phyloP scores from a whole-genome alignment of 1,140 invertebrate genomes.

The Phymastichus coffea region DNA sequence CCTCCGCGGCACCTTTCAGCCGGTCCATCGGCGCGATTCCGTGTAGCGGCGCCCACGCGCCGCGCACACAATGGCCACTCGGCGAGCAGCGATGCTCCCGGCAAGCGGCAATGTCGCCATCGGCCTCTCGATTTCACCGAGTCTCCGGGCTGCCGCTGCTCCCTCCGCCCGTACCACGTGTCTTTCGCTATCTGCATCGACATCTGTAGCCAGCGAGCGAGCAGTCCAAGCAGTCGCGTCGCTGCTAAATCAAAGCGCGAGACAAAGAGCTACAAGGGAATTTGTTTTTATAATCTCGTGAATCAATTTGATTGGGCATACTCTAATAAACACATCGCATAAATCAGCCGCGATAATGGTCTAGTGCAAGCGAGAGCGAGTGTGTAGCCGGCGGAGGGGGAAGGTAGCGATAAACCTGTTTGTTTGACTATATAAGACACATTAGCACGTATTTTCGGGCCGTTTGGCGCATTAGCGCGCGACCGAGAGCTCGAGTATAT shows the following conservation, averaged over 20 bases:
- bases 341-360: conserved; percentile 25
- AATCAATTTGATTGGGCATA: conserved; percentile 19
- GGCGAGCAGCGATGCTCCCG: no score
- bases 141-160: no score
- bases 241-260: background rate
- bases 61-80: no score
- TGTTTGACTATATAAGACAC: conserved; percentile 5
- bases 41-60: no score
- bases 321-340: conserved; percentile 25
- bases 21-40: no score
- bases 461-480: conserved; percentile 6
- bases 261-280: conserved; percentile 3
- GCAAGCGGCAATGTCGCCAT: no score
- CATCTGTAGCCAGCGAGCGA: no score
- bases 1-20: no score
- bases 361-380: conserved; percentile 22
- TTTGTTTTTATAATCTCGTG: conserved; percentile 14
- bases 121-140: no score
- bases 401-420: conserved; percentile 28
- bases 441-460: conserved; percentile 18
- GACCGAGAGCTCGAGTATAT: conserved; percentile 7
- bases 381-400: background rate
- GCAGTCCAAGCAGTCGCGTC: background rate
- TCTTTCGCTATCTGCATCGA: no score
- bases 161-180: no score